Percentiles rank a stretch among this genome's conserved stretches.
Evolutionary conservation across 1,140 invertebrate species (phyloP).

Genomic region (Orchestia grillus): DNA sequence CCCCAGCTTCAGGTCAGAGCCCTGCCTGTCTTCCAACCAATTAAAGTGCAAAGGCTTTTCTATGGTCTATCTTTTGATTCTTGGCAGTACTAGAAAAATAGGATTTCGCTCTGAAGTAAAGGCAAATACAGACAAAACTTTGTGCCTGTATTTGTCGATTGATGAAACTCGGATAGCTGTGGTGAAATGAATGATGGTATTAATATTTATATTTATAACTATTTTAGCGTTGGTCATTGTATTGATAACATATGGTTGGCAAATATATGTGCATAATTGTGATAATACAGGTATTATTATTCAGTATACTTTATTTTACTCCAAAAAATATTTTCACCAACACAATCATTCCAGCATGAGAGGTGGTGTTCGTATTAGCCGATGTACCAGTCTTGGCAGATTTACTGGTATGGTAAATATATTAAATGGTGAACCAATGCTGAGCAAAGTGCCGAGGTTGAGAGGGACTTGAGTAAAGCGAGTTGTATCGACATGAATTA

Average conservation of each 20-base stretch:
- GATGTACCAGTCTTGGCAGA: too few species aligned
- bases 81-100: not conserved
- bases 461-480: too few species aligned
- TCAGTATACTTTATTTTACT: too few species aligned
- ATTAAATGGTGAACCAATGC: too few species aligned
- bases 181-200: not conserved
- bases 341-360: too few species aligned
- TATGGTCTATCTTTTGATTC: not conserved
- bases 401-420: too few species aligned
- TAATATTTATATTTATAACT: not conserved
- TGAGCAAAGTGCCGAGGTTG: too few species aligned
- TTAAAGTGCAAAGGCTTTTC: not conserved
- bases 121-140: not conserved
- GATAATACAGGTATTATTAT: too few species aligned
- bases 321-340: too few species aligned
- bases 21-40: constrained; percentile 17
- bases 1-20: not conserved
- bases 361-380: too few species aligned
- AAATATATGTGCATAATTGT: too few species aligned
- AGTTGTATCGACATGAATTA: too few species aligned
- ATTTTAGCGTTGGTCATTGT: not conserved
- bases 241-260: not conserved
- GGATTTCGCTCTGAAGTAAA: not conserved
- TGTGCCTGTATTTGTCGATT: not conserved
- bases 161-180: not conserved